phyloP scores from a whole-genome alignment of 2,888 invertebrate genomes.

The Nomada goodeniana region DNA sequence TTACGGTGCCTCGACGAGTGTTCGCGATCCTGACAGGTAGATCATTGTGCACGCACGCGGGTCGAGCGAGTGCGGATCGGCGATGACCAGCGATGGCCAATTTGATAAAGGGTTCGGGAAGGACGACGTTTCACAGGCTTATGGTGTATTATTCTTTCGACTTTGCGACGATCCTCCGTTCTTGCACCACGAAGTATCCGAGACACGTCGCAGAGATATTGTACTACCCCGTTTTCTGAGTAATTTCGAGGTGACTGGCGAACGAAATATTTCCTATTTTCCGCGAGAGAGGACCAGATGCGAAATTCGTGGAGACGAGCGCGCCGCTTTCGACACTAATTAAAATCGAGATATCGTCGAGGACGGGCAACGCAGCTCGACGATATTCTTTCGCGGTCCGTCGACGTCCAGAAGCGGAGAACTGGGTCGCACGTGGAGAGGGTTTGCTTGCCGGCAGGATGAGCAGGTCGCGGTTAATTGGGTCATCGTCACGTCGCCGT shows the following conservation, averaged over 20 bases:
- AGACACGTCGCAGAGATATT: background rate
- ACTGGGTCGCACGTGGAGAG: constrained; percentile 58
- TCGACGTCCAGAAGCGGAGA: constrained; percentile 48
- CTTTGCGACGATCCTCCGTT: no score
- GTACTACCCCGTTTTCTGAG: background rate
- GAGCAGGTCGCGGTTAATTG: constrained; percentile 72
- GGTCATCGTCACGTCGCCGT: constrained; percentile 67
- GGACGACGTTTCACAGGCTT: no score
- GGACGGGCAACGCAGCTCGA: background rate
- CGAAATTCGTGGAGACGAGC: background rate
- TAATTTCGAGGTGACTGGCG: background rate
- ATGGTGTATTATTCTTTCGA: no score
- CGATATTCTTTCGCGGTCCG: constrained; percentile 46
- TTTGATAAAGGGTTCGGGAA: no score
- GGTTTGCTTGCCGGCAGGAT: constrained; percentile 35
- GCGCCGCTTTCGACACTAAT: constrained; percentile 32
- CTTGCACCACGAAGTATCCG: no score
- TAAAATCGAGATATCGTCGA: constrained; percentile 37
- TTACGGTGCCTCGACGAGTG: no score
- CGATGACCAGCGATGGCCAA: background rate
- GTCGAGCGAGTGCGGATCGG: background rate
- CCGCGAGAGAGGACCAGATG: background rate
- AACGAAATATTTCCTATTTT: background rate
- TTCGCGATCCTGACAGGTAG: no score
- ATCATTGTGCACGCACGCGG: no score